phyloP scores from a whole-genome alignment of 2,113 vertebrate species.

The Macquaria ambigua region DNA sequence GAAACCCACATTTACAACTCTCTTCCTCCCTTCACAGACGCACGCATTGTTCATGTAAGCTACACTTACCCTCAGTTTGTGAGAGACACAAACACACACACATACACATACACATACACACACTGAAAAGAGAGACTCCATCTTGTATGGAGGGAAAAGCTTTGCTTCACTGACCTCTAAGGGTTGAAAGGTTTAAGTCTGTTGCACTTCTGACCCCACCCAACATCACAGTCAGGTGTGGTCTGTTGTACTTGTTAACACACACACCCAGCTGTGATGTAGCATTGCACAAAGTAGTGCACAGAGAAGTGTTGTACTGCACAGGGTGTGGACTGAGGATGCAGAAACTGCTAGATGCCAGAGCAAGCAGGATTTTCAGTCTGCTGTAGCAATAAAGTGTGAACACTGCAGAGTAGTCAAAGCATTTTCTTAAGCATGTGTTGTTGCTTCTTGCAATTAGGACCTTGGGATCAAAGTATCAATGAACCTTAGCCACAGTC shows the following conservation, averaged over 20 bases:
- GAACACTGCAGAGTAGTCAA: background rate
- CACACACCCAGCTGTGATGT: slow-evolving; percentile 13
- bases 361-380: background rate
- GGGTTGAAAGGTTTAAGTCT: background rate
- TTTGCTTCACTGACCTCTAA: background rate
- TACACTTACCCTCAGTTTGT: slow-evolving; percentile 24
- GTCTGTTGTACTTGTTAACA: background rate
- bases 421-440: background rate
- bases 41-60: slow-evolving; percentile 36
- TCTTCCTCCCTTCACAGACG: slow-evolving; percentile 79
- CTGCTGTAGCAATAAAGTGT: background rate
- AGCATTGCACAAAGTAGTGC: background rate
- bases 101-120: background rate
- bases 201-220: slow-evolving; percentile 20
- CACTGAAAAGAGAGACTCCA: background rate
- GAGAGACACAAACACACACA: slow-evolving; percentile 22
- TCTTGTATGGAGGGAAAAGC: background rate
- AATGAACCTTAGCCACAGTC: background rate
- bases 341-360: background rate
- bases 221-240: background rate
- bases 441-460: background rate
- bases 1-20: slow-evolving; percentile 87
- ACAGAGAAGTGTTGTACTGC: background rate
- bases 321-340: background rate
- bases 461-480: background rate